Evolutionary conservation across 2,113 vertebrate species (phyloP).

Genomic region (Hippoglossus stenolepis): DNA sequence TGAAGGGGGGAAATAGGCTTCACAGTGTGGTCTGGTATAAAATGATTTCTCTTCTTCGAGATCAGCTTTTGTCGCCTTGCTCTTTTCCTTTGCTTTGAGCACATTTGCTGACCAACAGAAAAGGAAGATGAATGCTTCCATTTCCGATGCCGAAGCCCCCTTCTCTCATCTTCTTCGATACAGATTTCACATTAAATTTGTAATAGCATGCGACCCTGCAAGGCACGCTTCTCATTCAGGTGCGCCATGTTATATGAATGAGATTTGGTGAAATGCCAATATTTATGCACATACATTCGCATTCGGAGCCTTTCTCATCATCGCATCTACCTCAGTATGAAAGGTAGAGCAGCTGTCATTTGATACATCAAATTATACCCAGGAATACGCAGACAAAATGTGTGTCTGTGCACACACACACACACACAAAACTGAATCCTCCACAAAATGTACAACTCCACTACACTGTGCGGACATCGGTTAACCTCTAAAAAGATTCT

Average conservation of each 20-base stretch:
- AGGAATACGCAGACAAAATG: constrained; percentile 36
- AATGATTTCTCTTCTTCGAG: constrained; percentile 72
- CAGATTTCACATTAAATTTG: constrained; percentile 83
- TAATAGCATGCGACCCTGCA: constrained; percentile 82
- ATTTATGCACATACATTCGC: constrained; percentile 86
- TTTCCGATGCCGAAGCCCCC: constrained; percentile 68
- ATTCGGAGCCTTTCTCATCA: constrained; percentile 72
- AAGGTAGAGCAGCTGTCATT: constrained; percentile 75
- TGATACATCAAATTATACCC: constrained; percentile 71
- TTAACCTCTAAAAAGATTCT: constrained; percentile 34
- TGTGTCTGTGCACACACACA: background rate
- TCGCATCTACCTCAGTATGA: constrained; percentile 56
- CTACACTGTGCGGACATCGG: constrained; percentile 12
- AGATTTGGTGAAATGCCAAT: constrained; percentile 83
- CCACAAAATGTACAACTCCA: constrained; percentile 26
- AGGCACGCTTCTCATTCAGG: constrained; percentile 81
- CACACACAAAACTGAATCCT: constrained; percentile 28
- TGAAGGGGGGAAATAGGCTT: constrained; percentile 62
- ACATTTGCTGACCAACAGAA: constrained; percentile 82
- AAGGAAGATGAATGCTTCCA: constrained; percentile 84
- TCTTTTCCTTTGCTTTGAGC: constrained; percentile 63
- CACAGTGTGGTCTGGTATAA: constrained; percentile 43
- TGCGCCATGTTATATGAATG: constrained; percentile 84
- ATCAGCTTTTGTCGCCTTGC: constrained; percentile 70
- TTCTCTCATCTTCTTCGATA: constrained; percentile 75